Base-by-base conservation (phyloP, 2,888 invertebrate genomes). In the Protodeltote pygarga region DNA sequence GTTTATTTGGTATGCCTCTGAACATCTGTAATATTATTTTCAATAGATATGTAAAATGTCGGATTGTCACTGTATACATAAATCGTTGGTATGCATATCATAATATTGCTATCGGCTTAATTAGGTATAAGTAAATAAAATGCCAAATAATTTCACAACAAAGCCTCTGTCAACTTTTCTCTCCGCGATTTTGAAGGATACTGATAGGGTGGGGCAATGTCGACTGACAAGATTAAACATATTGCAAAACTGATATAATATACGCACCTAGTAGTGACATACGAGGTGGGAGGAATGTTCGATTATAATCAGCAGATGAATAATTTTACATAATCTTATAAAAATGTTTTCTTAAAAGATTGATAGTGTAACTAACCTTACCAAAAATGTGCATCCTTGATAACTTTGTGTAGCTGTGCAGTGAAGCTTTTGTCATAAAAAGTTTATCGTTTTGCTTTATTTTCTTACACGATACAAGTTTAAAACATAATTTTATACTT, bases 141-240 rank as follows among this genome's bases (percentile, higher is more conserved):
- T 62, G 57, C 55, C 54, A 34, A 35, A 42, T 4, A 39, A 57
- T 71, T 65, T 73, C 65, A 55, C 59, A 73, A 70, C 32, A 61
- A 49, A 58, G 28, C 32, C 51, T 33, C 46, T 35, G 38, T 58
- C 53, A 51, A 61, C 52, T 63, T 64, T 59, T 42, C 64, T 42
- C 64, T 55, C 45, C 14, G 41, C 32, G 29, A 27, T 55, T 59
- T 60, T 63, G 65, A 74, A 70, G 73, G 73, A 66, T 62, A 64
- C 34, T 21, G 16, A 32, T 49, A 37, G 42, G 52, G 59, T 45
- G 21, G 32, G 51, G 54, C 34, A 33, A 42, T 53, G 52, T 33
- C 17, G 47, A 49, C 24, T 15, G 39, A 45, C 58, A n/a, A 41
- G 40, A 58, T 55, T 23, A 25, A 46, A 46, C 40, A 33, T 34